phyloP scores from a whole-genome alignment of 2,113 vertebrate genomes.

The Rhinoderma darwinii region DNA sequence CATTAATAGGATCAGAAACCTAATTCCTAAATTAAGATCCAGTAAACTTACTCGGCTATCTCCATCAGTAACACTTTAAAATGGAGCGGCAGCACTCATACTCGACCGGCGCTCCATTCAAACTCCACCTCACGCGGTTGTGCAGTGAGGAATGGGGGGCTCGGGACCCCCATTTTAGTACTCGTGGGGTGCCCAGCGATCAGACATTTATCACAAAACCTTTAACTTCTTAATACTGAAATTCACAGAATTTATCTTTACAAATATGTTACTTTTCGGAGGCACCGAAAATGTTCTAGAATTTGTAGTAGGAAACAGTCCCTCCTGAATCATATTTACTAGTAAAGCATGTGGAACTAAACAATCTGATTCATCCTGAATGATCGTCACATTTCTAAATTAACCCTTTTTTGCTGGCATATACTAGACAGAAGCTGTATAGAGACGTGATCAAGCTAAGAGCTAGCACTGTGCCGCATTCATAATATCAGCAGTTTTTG shows the following conservation, averaged over 20 bases:
- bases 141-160: too few relatives aligned
- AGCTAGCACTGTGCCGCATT: neutral
- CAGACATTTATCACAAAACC: too few relatives aligned
- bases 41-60: too few relatives aligned
- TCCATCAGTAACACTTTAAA: too few relatives aligned
- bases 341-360: neutral
- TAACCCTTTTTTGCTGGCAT: too few relatives aligned
- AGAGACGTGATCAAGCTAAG: neutral
- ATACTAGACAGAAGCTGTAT: neutral
- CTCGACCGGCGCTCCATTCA: too few relatives aligned
- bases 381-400: neutral
- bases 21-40: neutral
- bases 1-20: neutral
- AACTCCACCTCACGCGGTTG: too few relatives aligned
- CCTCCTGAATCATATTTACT: neutral
- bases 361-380: neutral
- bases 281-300: neutral
- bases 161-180: too few relatives aligned
- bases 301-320: neutral
- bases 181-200: too few relatives aligned
- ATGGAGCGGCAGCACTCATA: too few relatives aligned
- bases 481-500: neutral
- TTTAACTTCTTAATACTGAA: neutral
- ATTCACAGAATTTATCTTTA: neutral
- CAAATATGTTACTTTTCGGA: neutral